A percentile compares a stretch with the other conserved stretches of the same genome.
phyloP scores from a whole-genome alignment of 1,140 invertebrate species.

The Cheumatopsyche charites region DNA sequence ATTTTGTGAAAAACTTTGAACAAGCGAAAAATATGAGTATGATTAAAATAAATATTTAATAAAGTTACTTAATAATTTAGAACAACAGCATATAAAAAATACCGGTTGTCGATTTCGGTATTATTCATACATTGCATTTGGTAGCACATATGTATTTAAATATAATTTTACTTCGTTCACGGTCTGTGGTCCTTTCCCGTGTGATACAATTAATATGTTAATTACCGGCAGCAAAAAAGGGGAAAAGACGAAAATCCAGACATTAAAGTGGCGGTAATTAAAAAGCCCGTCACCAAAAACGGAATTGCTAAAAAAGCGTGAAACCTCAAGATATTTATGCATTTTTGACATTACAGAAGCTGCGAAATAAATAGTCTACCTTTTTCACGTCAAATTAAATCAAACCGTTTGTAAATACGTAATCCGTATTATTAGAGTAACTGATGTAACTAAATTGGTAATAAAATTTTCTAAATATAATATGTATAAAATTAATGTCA shows the following conservation, averaged over 20 bases:
- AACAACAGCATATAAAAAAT: too few relatives aligned
- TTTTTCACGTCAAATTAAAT: too few relatives aligned
- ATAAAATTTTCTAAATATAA: too few relatives aligned
- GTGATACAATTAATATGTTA: conserved; percentile 46
- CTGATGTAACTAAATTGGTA: too few relatives aligned
- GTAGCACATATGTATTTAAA: conserved; percentile 32
- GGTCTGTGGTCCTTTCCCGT: conserved; percentile 44
- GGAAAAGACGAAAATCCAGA: not conserved
- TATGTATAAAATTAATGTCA: too few relatives aligned
- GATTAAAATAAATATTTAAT: too few relatives aligned
- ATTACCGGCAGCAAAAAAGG: not conserved
- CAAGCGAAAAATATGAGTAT: too few relatives aligned
- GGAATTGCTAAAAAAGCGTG: conserved; percentile 2
- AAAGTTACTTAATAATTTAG: too few relatives aligned
- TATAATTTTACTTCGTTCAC: conserved; percentile 39
- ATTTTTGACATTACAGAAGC: not conserved
- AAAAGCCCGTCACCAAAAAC: not conserved
- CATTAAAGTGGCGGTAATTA: conserved; percentile 1
- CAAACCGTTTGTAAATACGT: too few relatives aligned
- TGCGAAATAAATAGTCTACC: not conserved
- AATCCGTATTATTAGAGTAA: too few relatives aligned
- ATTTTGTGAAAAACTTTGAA: too few relatives aligned
- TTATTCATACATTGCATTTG: not conserved
- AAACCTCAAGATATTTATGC: not conserved
- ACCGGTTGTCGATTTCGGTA: not conserved